These are phyloP conservation scores for Plagodis dolabraria DNA, from an alignment of 2,888 invertebrate genomes.

Conservation along the genomic window DNA sequence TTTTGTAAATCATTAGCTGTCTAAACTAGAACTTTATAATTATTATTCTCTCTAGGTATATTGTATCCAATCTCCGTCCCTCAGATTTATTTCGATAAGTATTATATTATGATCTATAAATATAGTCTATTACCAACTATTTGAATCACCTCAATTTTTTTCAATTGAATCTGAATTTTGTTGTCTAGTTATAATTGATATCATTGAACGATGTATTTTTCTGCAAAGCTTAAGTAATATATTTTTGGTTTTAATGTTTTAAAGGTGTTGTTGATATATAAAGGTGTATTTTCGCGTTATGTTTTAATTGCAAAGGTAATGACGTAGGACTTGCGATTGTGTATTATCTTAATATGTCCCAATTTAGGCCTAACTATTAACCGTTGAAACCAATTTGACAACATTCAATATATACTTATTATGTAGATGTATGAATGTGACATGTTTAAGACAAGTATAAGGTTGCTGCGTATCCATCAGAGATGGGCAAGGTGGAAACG, in stretches of 20 bases:
- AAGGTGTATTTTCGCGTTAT: background rate
- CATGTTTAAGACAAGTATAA: too few species aligned
- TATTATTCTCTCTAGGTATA: constrained; percentile 1
- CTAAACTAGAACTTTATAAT: background rate
- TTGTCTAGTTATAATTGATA: constrained; percentile 23
- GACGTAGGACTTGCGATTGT: too few species aligned
- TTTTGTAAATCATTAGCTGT: constrained; percentile 16
- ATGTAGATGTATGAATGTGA: too few species aligned
- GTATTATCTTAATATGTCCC: too few species aligned
- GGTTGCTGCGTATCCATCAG: too few species aligned
- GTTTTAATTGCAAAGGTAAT: background rate
- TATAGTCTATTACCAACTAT: background rate
- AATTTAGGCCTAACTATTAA: too few species aligned
- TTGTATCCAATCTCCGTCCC: constrained; percentile 23
- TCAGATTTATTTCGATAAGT: constrained; percentile 11
- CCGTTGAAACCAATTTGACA: too few species aligned
- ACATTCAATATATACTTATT: too few species aligned
- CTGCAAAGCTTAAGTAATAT: constrained; percentile 10
- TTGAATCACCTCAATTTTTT: constrained; percentile 12
- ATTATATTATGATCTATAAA: constrained; percentile 6
- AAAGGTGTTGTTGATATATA: constrained; percentile 1
- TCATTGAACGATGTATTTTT: constrained; percentile 7
- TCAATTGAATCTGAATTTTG: constrained; percentile 14
- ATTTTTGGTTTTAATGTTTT: constrained; percentile 13
- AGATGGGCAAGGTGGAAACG: too few species aligned